Percentiles rank a stretch among this genome's conserved stretches.
Evolutionary conservation across 2,113 vertebrate species (phyloP).

Genomic region (Pongo pygmaeus): DNA sequence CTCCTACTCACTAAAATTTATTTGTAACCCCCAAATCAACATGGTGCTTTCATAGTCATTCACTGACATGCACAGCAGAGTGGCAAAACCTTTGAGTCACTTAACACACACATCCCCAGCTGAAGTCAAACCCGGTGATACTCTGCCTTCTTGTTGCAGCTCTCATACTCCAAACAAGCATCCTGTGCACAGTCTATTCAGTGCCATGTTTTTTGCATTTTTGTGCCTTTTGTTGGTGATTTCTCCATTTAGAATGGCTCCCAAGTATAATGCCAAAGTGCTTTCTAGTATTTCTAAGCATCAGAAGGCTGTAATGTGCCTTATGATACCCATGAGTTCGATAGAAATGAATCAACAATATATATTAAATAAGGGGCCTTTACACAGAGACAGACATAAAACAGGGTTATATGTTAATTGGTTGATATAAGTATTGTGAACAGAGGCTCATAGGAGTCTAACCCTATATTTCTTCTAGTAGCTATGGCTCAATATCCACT

Average conservation of each 20-base stretch:
- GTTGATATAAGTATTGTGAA: not conserved
- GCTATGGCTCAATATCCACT: not conserved
- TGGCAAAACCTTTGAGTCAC: not conserved
- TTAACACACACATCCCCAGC: not conserved
- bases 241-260: not conserved
- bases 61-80: not conserved
- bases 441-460: not conserved
- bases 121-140: not conserved
- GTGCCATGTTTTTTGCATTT: not conserved
- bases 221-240: not conserved
- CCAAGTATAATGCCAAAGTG: not conserved
- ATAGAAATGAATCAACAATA: not conserved
- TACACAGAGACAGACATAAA: not conserved
- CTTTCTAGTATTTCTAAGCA: not conserved
- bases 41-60: rapidly evolving
- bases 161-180: not conserved
- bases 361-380: not conserved
- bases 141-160: not conserved
- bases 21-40: not conserved
- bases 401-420: not conserved
- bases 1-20: not conserved
- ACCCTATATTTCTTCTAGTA: not conserved
- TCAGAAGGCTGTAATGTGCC: not conserved
- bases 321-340: not conserved
- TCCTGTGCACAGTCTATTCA: not conserved